These are phyloP conservation scores for Argyrosomus japonicus DNA, from an alignment of 2,113 vertebrate genomes.

Conservation along the genomic window DNA sequence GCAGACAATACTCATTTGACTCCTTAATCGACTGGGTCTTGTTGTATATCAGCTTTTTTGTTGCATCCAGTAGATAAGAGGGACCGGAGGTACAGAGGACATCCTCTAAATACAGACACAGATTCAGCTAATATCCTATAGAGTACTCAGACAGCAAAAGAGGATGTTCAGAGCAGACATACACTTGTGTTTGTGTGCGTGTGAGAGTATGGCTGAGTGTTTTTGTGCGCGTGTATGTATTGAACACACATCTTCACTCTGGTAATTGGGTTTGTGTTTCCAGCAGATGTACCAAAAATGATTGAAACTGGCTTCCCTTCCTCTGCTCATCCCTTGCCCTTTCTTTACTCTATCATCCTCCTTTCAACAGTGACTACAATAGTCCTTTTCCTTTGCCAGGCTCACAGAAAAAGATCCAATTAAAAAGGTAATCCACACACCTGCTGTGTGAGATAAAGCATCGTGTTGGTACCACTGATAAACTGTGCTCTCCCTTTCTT, in stretches of 20 bases:
- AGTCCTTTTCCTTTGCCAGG: conserved; percentile 35
- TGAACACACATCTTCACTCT: not conserved
- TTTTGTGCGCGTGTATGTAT: not conserved
- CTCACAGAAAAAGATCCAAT: conserved; percentile 61
- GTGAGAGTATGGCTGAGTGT: not conserved
- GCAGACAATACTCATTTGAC: not conserved
- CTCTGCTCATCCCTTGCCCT: conserved; percentile 3
- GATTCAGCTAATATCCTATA: conserved; percentile 6
- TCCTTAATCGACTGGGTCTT: not conserved
- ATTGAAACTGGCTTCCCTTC: conserved; percentile 34
- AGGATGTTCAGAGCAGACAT: not conserved
- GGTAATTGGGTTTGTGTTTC: conserved; percentile 52
- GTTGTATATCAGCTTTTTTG: not conserved
- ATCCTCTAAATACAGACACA: not conserved
- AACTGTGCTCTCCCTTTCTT: conserved; percentile 36
- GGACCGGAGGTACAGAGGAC: not conserved
- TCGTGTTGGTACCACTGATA: conserved; percentile 35
- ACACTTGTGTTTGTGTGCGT: not conserved
- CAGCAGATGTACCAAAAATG: conserved; percentile 19
- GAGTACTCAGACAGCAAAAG: not conserved
- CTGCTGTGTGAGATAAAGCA: conserved; percentile 56
- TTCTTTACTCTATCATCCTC: conserved; percentile 15
- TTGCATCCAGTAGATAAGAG: conserved; percentile 18
- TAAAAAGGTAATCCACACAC: conserved; percentile 66
- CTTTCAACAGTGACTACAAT: conserved; percentile 47